Evolutionary conservation across 2,888 invertebrate genomes (phyloP), one percentile per base, ranked within the genome.

Genomic region (Morpho helenor): DNA sequence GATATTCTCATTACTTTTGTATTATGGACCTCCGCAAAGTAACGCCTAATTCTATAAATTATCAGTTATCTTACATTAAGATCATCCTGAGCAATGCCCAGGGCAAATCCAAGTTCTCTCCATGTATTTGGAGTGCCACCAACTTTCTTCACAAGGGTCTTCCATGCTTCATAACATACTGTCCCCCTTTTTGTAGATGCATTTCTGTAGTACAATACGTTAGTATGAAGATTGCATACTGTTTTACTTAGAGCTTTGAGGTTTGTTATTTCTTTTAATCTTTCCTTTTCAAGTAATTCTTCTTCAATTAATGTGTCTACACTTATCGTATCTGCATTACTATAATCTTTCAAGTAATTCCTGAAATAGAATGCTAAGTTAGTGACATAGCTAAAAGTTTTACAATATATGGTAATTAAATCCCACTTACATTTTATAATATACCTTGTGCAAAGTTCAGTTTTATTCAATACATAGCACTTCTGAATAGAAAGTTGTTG

Each of bases 121-220:
- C 89, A 90, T 31, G 81, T 82, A 68, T 87, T 79, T 3, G 78
- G 80, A 9, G 84, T 77, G 3, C 89, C 88, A 31, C 88, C 88
- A 6, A 89, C 73, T 69, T 77, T 80, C 60, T 82, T 87, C 6
- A 90, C 73, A 16, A 89, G 64, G 2, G 74, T 80, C 63, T 75
- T 80, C 89, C 89, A 89, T 42, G 82, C 79, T 60, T 87, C 82
- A 63, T 84, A 85, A 62, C 88, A 87, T 7, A 77, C 76, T 52
- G 73, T 56, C 40, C 89, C 88, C 68, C 82, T 78, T 44, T 81
- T 77, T 7, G 87, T 78, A 59, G 83, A 83, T 2, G 79, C 66
- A 65, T 88, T 82, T 43, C 89, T 75, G 63, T 87, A 89, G 63
- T 87, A 90, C 22, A 90, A 64, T 52, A 89, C 66, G 68, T 83